Evolutionary conservation across 2,113 vertebrate genomes (phyloP).

Genomic region (Motacilla alba): DNA sequence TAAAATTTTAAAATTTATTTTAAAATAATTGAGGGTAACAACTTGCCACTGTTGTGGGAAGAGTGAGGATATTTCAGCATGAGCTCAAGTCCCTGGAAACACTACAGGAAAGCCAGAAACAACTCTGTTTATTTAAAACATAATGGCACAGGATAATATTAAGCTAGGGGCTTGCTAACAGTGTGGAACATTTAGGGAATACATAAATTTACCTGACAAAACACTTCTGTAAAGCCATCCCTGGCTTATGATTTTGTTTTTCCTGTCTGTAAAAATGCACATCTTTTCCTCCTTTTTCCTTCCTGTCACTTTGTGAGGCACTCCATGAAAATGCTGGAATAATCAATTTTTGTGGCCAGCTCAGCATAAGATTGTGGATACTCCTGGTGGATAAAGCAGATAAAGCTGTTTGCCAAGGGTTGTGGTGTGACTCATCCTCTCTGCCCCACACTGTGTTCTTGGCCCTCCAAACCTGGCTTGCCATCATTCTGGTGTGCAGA

Average conservation of each 20-base stretch:
- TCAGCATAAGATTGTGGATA: neutral
- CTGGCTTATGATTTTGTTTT: neutral
- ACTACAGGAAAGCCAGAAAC: neutral
- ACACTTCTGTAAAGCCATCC: neutral
- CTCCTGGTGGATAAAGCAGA: neutral
- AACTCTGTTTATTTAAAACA: neutral
- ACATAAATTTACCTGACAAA: neutral
- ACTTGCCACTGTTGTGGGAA: neutral
- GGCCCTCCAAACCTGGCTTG: neutral
- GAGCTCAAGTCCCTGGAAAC: neutral
- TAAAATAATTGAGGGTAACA: neutral
- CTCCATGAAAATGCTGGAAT: neutral
- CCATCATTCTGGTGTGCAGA: neutral
- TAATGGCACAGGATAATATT: neutral
- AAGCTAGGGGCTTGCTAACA: neutral
- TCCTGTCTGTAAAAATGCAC: neutral
- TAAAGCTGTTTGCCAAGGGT: neutral
- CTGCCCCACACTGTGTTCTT: neutral
- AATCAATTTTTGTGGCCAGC: neutral
- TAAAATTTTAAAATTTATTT: neutral
- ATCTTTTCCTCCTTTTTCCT: neutral
- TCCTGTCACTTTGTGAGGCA: neutral
- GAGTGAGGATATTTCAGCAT: neutral
- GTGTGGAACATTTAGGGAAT: neutral
- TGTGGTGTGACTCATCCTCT: neutral